Base-by-base conservation (phyloP, 2,888 invertebrate genomes). In the Dermolepida albohirtum region DNA sequence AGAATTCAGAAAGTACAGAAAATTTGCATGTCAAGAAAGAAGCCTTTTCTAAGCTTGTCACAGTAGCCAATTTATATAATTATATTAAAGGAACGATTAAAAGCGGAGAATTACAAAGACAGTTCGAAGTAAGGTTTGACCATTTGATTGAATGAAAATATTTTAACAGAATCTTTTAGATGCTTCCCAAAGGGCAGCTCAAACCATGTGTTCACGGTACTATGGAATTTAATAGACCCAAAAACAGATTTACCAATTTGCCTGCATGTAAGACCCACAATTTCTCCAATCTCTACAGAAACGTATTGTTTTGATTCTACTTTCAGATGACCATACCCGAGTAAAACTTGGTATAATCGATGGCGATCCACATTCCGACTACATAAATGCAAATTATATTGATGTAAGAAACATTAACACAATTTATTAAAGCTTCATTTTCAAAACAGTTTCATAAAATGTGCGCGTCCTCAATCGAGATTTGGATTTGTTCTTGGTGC, bases 321-420 rank as follows among this genome's bases (percentile, higher is more conserved):
- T 76, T 79, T 39, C 71, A 85, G 85, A 86, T 78, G 86, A 87
- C 70, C 84, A 85, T 66, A 83, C 84, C 2, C 78, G 87, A 72
- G 87, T 87, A 5, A 76, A 78, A 70, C 72, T 84, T 69, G 76
- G 79, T 66, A 83, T 79, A 76, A 75, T 82, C 63, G 74, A 77
- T 57, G 81, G 77, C 57, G 84, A 80, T 74, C 79, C 77, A 17
- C 77, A 77, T 70, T 84, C 85, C 0, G 85, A 85, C 75, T 86
- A 85, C 71, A 87, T 87, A 10, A 87, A 87, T 75, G 87, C 87
- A 0, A 86, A 83, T 77, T 86, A 83, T 70, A 83, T 86, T 55
- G 81, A 83, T 68, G 86, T 85, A 79, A 78, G 50, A 29, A 22
- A 62, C 47, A n/a, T 29, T 29, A 5, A 29, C 29, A 5, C 6